phyloP scores from a whole-genome alignment of 2,888 invertebrate genomes.

The Nycteola revayana region DNA sequence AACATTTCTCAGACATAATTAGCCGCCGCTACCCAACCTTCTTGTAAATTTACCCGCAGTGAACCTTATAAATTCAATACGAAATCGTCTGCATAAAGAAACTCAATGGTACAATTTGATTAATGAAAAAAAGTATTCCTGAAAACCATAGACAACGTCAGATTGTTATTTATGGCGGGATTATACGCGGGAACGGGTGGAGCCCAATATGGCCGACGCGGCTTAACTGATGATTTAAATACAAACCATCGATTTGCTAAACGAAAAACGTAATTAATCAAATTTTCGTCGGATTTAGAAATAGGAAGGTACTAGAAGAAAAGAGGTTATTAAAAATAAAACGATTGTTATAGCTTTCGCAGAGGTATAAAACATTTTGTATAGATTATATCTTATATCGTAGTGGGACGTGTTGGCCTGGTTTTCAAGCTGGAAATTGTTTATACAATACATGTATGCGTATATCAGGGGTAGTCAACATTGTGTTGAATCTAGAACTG shows the following conservation, averaged over 20 bases:
- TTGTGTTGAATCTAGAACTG: no score
- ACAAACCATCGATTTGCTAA: constrained; percentile 61
- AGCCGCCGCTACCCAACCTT: no score
- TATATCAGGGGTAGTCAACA: constrained; percentile 5
- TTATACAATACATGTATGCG: constrained; percentile 7
- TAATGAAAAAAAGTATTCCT: constrained; percentile 24
- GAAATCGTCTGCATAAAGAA: constrained; percentile 8
- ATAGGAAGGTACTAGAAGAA: no score
- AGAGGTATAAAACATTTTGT: constrained; percentile 16
- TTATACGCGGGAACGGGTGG: constrained; percentile 51
- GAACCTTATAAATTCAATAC: constrained; percentile 4
- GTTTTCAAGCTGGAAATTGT: constrained; percentile 12
- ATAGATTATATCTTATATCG: constrained; percentile 19
- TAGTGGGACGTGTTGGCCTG: constrained; percentile 18
- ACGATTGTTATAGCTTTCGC: background rate
- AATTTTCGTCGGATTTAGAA: constrained; percentile 54
- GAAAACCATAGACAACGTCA: constrained; percentile 56
- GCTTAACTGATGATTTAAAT: constrained; percentile 73
- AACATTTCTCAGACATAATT: background rate
- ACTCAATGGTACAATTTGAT: constrained; percentile 16
- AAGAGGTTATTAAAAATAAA: no score
- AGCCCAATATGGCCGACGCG: constrained; percentile 56
- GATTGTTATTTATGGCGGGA: constrained; percentile 68
- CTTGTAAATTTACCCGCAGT: constrained; percentile 1
- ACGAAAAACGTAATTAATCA: constrained; percentile 61